Conservation (phyloP, 2,797 vertebrate species). For the Pangasius larnaudii region DNA sequence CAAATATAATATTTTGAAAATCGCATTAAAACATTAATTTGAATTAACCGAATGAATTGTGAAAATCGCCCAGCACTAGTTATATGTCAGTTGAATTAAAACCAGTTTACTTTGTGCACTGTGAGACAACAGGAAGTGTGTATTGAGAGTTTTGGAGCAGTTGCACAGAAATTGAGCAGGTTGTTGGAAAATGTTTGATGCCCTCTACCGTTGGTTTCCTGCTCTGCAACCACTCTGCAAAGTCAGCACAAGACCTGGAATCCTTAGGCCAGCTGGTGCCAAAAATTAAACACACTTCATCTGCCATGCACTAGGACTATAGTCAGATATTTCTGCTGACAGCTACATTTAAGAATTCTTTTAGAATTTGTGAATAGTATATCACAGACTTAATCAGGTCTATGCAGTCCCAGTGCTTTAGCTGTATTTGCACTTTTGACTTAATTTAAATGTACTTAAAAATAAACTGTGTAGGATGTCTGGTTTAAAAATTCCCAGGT, state of each 20-base stretch:
- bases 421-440: neutral
- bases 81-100: neutral
- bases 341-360: neutral
- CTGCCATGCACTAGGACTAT: neutral
- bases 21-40: too few species aligned
- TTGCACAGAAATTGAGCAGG: constrained; percentile 54
- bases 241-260: constrained; percentile 39
- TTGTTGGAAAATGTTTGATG: constrained; percentile 54
- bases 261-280: neutral
- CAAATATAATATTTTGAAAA: too few species aligned
- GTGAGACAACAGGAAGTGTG: neutral
- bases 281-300: neutral
- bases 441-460: neutral
- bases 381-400: neutral
- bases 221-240: constrained; percentile 65
- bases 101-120: neutral
- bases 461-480: neutral
- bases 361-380: neutral
- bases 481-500: neutral
- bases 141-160: constrained; percentile 62
- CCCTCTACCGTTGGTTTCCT: constrained; percentile 68
- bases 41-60: too few species aligned
- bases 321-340: neutral
- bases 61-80: too few species aligned
- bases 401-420: neutral